phyloP scores from a whole-genome alignment of 1,140 invertebrate genomes.

The Coelopa frigida region DNA sequence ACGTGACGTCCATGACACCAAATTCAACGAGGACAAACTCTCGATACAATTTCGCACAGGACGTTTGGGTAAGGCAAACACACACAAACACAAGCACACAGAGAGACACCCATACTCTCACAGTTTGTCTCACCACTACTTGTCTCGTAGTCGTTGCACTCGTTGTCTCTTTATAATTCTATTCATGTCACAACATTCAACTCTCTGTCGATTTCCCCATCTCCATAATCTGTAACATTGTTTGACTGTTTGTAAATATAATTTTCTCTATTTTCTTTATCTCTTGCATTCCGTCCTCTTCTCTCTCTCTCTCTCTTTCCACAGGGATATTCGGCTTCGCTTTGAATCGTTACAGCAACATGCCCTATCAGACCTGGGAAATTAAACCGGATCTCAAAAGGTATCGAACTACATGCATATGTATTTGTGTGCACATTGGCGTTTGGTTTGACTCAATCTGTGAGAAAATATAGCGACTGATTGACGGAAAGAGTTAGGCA shows the following conservation, averaged over 20 bases:
- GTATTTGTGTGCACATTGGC: neutral
- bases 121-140: no score
- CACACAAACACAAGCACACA: neutral
- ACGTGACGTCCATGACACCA: constrained; percentile 69
- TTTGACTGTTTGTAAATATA: no score
- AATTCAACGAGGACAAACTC: constrained; percentile 77
- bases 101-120: no score
- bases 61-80: constrained; percentile 51
- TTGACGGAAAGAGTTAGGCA: no score
- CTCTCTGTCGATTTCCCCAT: no score
- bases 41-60: constrained; percentile 67
- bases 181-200: no score
- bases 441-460: no score
- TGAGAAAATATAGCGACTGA: no score
- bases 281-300: neutral
- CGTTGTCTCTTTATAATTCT: constrained; percentile 7
- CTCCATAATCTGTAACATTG: neutral
- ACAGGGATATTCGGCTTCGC: constrained; percentile 62
- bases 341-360: constrained; percentile 64
- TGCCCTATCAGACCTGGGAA: constrained; percentile 82
- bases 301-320: neutral
- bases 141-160: no score
- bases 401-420: constrained; percentile 10
- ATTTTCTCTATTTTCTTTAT: neutral
- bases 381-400: constrained; percentile 60